Percentiles rank a stretch among this genome's conserved stretches.
phyloP scores from a whole-genome alignment of 2,888 invertebrate genomes.

The Nebria salina region DNA sequence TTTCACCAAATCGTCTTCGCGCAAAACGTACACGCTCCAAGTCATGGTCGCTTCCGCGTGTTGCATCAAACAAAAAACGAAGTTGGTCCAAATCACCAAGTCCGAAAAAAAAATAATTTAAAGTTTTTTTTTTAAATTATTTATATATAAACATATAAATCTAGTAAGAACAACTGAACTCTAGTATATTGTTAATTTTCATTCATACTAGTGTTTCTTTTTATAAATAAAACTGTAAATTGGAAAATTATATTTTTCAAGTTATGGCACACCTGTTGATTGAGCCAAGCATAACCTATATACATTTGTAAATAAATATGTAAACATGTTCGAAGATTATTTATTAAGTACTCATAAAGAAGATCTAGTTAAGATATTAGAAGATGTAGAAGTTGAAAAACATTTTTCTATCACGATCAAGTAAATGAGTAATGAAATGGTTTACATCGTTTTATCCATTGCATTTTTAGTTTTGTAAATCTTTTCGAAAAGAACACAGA shows the following conservation, averaged over 20 bases:
- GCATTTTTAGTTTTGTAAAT: constrained; percentile 71
- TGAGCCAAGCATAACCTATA: background rate
- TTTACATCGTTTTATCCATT: constrained; percentile 34
- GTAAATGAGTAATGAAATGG: constrained; percentile 64
- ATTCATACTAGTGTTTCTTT: constrained; percentile 1
- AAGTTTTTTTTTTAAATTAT: background rate
- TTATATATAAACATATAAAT: background rate
- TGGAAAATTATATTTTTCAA: no score
- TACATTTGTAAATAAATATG: background rate
- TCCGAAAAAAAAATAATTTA: constrained; percentile 20
- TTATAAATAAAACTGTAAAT: no score
- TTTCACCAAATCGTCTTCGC: constrained; percentile 57
- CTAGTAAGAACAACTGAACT: background rate
- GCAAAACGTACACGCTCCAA: constrained; percentile 63
- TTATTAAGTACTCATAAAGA: constrained; percentile 69
- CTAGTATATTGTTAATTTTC: background rate
- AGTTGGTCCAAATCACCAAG: constrained; percentile 67
- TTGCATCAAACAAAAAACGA: constrained; percentile 61
- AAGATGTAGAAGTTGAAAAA: constrained; percentile 67
- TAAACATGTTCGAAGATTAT: constrained; percentile 63
- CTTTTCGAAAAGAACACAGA: constrained; percentile 75
- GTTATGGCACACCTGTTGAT: constrained; percentile 13
- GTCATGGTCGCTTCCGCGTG: constrained; percentile 69
- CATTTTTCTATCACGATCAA: constrained; percentile 76
- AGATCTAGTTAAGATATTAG: constrained; percentile 71